Base-by-base conservation (phyloP, 2,888 invertebrate genomes). In the Epicampocera succincta region DNA sequence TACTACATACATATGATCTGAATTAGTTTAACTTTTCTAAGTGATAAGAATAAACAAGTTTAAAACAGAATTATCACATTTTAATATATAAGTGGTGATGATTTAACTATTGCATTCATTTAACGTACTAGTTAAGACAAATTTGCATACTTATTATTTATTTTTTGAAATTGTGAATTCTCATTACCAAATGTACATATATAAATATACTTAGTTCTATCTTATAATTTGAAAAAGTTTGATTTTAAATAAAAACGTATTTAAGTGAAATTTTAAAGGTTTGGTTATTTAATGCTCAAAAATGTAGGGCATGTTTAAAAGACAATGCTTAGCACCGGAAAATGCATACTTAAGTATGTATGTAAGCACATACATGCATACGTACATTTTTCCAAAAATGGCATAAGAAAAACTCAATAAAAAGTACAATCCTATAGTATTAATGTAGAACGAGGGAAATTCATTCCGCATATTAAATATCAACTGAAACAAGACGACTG, bases 171-270 rank as follows among this genome's bases (percentile, higher is more conserved):
- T 40, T 73, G 46, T 52, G 19, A 68, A 50, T 52, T 52, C 21
- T 17, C 61, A 54, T 60, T 12, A 46, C 56, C 21, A 56, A 68
- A 61, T 81, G 76, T 81, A 80, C 25, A 17, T 58, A 58, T 12
- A 71, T 71, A 73, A 52, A 73, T 73, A 61, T 72, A 42, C 54
- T 76, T 66, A 81, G 56, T 68, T 68, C 42, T 68, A 63, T 68
- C 12, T 68, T 3, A 56, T 78, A 60, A 50, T 38, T 54, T 68
- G 46, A 74, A 78, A 71, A 52, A n/a, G 52, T 61, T 61, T 69
- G 33, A 63, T 72, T 71, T 52, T 33, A 76, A 77, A 72, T 44
- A 66, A 58, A 61, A n/a, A 54, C 38, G n/a, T 40, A 54, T 11
- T 54, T 58, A 72, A 72, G 71, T 19, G 54, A 71, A 72, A 75